These are phyloP conservation scores for Drosophila bocki DNA, from an alignment of 1,140 invertebrate genomes.

Conservation along the genomic window DNA sequence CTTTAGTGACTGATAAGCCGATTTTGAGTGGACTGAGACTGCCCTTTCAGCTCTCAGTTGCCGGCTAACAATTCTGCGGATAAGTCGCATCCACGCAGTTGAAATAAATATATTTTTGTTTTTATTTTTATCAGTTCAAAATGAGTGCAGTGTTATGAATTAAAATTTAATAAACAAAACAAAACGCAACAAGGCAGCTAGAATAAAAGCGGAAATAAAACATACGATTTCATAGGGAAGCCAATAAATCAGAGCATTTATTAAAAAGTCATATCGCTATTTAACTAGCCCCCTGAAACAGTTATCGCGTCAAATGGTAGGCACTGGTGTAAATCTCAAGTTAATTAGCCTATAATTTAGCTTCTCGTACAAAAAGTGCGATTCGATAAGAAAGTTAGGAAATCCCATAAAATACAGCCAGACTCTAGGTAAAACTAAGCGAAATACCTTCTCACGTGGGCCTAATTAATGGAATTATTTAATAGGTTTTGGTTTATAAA, in stretches of 20 bases:
- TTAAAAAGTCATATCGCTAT: background rate
- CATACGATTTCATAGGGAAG: background rate
- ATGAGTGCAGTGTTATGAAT: slow-evolving; percentile 14
- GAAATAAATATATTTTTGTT: background rate
- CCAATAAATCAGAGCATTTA: slow-evolving; percentile 8
- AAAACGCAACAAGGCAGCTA: background rate
- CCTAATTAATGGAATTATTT: background rate
- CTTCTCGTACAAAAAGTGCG: slow-evolving; percentile 2
- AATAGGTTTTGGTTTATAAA: slow-evolving; percentile 1
- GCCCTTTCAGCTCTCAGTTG: slow-evolving; percentile 12
- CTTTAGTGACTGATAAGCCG: slow-evolving; percentile 25
- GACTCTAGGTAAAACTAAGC: background rate
- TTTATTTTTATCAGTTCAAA: background rate
- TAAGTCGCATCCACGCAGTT: slow-evolving; percentile 9
- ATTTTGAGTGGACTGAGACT: background rate
- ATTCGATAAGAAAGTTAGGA: slow-evolving; percentile 12
- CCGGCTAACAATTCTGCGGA: background rate
- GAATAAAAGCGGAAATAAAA: background rate
- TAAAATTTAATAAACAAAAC: slow-evolving; percentile 11
- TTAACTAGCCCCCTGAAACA: background rate
- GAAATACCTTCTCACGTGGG: slow-evolving; percentile 5
- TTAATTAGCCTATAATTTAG: slow-evolving; percentile 35
- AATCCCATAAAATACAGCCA: background rate
- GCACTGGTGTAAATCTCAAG: slow-evolving; percentile 27
- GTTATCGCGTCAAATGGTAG: slow-evolving; percentile 13